Evolutionary conservation across 92 coral and sea anemone genomes (phyloP), one percentile per base, ranked within the genome.

Genomic region (Siderastrea radians): DNA sequence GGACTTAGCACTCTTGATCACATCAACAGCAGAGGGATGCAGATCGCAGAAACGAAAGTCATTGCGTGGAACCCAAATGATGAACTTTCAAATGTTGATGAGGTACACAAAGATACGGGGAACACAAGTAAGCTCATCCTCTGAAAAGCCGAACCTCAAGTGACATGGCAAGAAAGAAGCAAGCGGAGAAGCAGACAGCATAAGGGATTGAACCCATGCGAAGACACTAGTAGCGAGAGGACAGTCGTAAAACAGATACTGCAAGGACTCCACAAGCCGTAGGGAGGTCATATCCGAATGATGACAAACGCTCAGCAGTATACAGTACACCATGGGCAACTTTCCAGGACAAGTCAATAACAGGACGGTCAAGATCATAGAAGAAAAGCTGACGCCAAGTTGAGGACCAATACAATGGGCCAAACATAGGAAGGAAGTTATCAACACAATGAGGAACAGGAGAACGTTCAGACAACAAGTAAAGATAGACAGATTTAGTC

Each of bases 181-280:
- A 26, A 45, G 45, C 7, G 80, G 52, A 10, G 60, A 12, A 16
- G 68, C 66, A 9, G 5, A n/a, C 1, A 58, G 1, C 0, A 76
- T 3, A 2, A 73, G 15, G 2, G 51, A 57, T 10, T 76, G 80
- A 1, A 76, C 49, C 80, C 80, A 55, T 9, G 68, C 3, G 3
- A 55, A 12, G 17, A 43, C 68, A 58, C 80, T 58, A 47, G 13
- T 19, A 44, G 80, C 80, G 16, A 76, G 8, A 13, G 80, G 80
- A 14, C 80, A 57, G 15, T 43, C 48, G 3, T 55, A 76, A 43
- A 76, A 76, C n/a, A 76, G 9, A 55, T 76, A 66, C 9, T 1
- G 13, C 26, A 1, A 19, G 14, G 80, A 52, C 50, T 76, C 67
- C 17, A 76, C 10, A 43, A 26, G 19, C 58, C 4, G 1, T 16